Base-by-base conservation (phyloP, 1,140 invertebrate species). In the Gryon sp. region DNA sequence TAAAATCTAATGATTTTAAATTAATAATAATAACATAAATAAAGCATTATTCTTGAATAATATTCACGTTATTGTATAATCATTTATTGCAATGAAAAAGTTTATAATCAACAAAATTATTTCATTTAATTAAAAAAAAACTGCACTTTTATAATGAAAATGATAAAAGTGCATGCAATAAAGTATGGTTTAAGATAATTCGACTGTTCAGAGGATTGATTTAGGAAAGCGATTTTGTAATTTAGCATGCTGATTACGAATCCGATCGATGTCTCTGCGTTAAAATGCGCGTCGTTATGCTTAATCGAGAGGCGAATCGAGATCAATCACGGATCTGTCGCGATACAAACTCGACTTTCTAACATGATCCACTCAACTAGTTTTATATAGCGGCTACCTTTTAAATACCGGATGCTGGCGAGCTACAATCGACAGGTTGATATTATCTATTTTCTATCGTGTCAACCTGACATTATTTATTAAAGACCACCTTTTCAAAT, bases 311-410 rank as follows among this genome's bases (percentile, higher is more conserved):
- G 60, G 50, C 30, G 36, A 74, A 74, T 66, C 70, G 46, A 74
- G 69, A 74, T 74, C 43, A 74, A 74, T 74, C 59, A 50, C 55
- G 68, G 50, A 65, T 59, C 53, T 45, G 70, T 63, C 62, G 55
- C 60, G 73, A 34, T 75, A 60, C 59, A 59, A 76, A 76, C 79
- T 28, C 40, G 50, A 80, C 76, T 83, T 81, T 82, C 81, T 72
- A 76, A 74, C 52, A 59, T 45, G 59, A 80, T 70, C 63, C 46
- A 30, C 24, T 66, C 60, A 76, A 81, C 80, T 75, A 69, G 78
- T 82, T 83, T 78, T 34, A 43, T 48, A 53, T 20, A n/a, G n/a
- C 41, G 65, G 34, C 45, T 55, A 43, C 62, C 48, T 65, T 36
- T 50, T 55, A 73, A 41, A 34, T 36, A 62, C 36, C 50, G 53